Percentiles rank a stretch among this genome's conserved stretches.
Conservation (phyloP, 2,113 vertebrate genomes). For the Gnathonemus echidnorhynchus region DNA sequence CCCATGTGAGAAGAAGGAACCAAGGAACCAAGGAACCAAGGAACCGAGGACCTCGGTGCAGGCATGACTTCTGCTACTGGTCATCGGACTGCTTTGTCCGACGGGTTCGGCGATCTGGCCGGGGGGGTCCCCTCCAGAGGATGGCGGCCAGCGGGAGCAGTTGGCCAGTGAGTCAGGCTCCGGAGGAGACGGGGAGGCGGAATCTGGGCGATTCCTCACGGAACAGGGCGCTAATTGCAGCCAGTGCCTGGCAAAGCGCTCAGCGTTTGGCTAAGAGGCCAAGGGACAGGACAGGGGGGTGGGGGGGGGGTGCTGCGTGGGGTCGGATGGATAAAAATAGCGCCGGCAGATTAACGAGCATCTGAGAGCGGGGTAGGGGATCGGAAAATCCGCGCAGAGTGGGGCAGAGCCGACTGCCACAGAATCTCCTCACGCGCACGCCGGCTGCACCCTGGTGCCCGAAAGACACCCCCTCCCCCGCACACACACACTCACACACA, state of each 20-base stretch:
- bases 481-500: not conserved
- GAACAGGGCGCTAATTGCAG: conserved; percentile 56
- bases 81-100: not conserved
- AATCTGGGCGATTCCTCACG: conserved; percentile 46
- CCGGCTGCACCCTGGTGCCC: not conserved
- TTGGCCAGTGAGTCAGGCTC: conserved; percentile 49
- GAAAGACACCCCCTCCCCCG: not conserved
- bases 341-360: conserved; percentile 56
- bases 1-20: not conserved
- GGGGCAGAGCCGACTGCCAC: conserved; percentile 38
- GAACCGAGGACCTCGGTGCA: not conserved
- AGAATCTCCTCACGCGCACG: not conserved
- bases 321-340: conserved; percentile 61
- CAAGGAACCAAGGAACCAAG: not conserved
- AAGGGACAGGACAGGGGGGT: conserved; percentile 39
- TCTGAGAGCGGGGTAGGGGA: conserved; percentile 59
- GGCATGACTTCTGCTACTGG: not conserved
- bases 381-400: conserved; percentile 55
- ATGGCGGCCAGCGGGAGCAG: conserved; percentile 20
- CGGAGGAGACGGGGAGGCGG: conserved; percentile 44
- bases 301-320: conserved; percentile 35
- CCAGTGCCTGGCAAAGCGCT: conserved; percentile 38
- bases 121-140: not conserved
- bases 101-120: not conserved
- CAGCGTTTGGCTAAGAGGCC: conserved; percentile 33